Conservation (phyloP, 2,797 vertebrate genomes). For the Mus minutoides region DNA sequence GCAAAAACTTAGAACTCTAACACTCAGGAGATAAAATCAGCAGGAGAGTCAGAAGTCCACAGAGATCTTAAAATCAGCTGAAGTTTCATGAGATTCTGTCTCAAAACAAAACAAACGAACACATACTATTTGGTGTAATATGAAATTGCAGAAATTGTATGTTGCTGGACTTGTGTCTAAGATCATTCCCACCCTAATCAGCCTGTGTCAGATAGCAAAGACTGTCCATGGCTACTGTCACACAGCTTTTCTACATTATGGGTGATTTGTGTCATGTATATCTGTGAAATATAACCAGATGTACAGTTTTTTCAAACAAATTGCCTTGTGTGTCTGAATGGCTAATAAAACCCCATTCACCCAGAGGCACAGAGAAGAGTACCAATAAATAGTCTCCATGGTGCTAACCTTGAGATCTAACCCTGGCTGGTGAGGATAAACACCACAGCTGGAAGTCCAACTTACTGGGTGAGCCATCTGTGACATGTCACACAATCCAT, state of each 20-base stretch:
- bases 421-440: not conserved
- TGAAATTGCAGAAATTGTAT: not conserved
- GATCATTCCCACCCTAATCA: not conserved
- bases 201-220: not conserved
- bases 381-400: constrained; percentile 17
- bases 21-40: not conserved
- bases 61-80: not conserved
- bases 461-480: not conserved
- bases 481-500: not conserved
- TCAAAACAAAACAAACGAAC: not conserved
- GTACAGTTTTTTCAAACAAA: not conserved
- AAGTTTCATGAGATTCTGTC: not conserved
- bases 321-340: not conserved
- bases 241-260: not conserved
- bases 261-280: not conserved
- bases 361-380: not conserved
- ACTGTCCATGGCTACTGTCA: not conserved
- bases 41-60: not conserved
- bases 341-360: not conserved
- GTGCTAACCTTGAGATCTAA: not conserved
- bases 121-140: not conserved
- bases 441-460: not conserved
- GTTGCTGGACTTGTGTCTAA: not conserved
- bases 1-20: not conserved
- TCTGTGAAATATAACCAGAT: constrained; percentile 36